phyloP scores from a whole-genome alignment of 2,113 vertebrate genomes.

The Hirundichthys speculiger region DNA sequence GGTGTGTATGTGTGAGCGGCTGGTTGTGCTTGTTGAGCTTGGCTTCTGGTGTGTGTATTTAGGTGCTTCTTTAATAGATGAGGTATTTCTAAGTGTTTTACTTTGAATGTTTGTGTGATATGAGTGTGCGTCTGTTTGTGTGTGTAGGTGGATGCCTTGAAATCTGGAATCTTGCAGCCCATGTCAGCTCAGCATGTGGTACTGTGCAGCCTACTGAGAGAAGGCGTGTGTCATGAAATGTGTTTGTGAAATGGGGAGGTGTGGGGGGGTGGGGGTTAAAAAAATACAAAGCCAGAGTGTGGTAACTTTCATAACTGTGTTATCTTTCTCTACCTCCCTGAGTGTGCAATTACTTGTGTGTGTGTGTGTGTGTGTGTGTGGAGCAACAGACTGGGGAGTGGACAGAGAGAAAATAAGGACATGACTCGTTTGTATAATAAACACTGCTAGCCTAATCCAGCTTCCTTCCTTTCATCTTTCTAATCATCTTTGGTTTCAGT shows the following conservation, averaged over 20 bases:
- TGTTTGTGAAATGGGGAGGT: conserved; percentile 21
- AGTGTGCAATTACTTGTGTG: conserved; percentile 2
- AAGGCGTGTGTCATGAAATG: conserved; percentile 52
- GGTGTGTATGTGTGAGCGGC: conserved; percentile 10
- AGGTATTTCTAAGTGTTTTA: conserved; percentile 49
- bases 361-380: too few species aligned
- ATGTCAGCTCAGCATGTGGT: conserved; percentile 51
- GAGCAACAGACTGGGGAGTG: conserved; percentile 1
- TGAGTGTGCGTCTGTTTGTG: conserved; percentile 36
- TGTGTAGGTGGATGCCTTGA: conserved; percentile 44
- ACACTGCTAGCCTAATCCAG: conserved; percentile 2
- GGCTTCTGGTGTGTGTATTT: conserved; percentile 62
- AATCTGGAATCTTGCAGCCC: conserved; percentile 40
- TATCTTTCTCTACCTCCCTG: conserved; percentile 30
- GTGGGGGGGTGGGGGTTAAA: not conserved
- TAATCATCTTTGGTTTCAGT: conserved; percentile 22
- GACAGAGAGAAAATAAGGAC: conserved; percentile 25
- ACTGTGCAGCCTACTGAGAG: conserved; percentile 50
- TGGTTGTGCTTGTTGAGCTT: conserved; percentile 53
- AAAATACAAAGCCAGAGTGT: conserved; percentile 27
- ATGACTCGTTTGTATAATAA: conserved; percentile 24
- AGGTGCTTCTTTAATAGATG: conserved; percentile 49
- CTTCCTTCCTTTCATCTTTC: conserved; percentile 17
- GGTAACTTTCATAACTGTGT: conserved; percentile 43
- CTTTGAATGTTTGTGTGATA: conserved; percentile 18